Evolutionary conservation across 2,888 invertebrate species (phyloP), one percentile per base, ranked within the genome.

Genomic region (Cryptocheilus praepositus): DNA sequence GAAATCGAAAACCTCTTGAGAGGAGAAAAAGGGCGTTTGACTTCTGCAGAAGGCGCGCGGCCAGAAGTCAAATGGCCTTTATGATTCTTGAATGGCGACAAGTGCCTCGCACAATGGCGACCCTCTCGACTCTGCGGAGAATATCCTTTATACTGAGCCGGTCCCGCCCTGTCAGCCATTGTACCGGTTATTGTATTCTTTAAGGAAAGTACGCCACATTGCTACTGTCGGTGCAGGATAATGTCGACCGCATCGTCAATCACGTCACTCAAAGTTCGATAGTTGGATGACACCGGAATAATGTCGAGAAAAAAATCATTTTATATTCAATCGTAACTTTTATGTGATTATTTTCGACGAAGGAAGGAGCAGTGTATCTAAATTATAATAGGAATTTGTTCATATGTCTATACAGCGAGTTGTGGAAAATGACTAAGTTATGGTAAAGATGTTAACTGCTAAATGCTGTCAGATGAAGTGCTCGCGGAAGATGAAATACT

Each of bases 31-130:
- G 49, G 49, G 49, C 49, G 49, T 13, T 49, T 8, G 49, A 49
- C 49, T 49, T 16, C 16, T 49, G 49, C 49, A 13, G 49, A 16
- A 18, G 49, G 49, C 49, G 16, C 49, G 49, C 49, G 49, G 16
- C 49, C 62, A 62, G 64, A 68, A 65, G 44, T 63, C 55, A 25
- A 62, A 57, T 56, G 63, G 59, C 22, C 67, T 62, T 74, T 66
- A 56, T 60, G 67, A 65, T 63, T 67, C 55, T 70, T 66, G 66
- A 74, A 73, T 73, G 56, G 63, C 65, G 70, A 74, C 73, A 73
- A 68, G 67, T 74, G 73, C 65, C 52, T 65, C 56, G 59, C 52
- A 73, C 73, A 68, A 69, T 69, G 46, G 45, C 19, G 52, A 57
- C 54, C 64, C 64, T 54, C 43, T 18, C 16, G 18, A 62, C 28